Base-by-base conservation (phyloP, 2,888 invertebrate species). In the Stenchaetothrips biformis region DNA sequence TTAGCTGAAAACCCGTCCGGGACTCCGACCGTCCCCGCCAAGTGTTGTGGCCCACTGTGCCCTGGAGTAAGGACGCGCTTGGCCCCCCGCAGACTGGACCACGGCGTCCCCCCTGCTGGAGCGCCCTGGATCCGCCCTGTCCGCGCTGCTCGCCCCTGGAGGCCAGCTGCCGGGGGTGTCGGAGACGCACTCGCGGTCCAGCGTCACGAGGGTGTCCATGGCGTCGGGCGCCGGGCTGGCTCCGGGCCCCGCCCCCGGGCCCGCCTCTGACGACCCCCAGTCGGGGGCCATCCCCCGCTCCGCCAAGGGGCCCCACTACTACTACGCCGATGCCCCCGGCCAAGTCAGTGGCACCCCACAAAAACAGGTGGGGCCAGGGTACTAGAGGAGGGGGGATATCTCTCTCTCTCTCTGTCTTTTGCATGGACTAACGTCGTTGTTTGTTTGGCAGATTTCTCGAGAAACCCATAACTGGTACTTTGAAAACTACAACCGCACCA, bases 401-500 rank as follows among this genome's bases (percentile, higher is more conserved):
- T 4, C 37, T 4, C 37, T 4, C 37, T 37, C 37, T 37, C 2
- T 4, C 2, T 4, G 37, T 37, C 82, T 88, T 87, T 82, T 87
- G 90, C 79, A 92, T 92, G 87, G 92, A 92, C 83, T 21, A 25
- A 7, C 67, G 67, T 16, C 6, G 1, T 74, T 74, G 67, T 8
- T 0, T 59, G 16, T 59, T 53, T 18, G 21, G 67, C 67, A 74
- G 67, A 74, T 74, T 25, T 74, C 67, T 25, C 67, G 67, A 8
- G 67, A 74, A 21, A 74, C 67, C 1, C 67, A 74, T 11, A 85
- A 85, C 80, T 96, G 96, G 96, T 96, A 96, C 86, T 95, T 93
- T 86, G 92, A 92, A 83, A 95, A 94, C 86, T 95, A 95, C 85
- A 94, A 94, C 86, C 92, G 91, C 84, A 90, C 89, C 4, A 87